Evolutionary conservation across 2,113 vertebrate species (phyloP).

Genomic region (Pachypanchax playfairii): DNA sequence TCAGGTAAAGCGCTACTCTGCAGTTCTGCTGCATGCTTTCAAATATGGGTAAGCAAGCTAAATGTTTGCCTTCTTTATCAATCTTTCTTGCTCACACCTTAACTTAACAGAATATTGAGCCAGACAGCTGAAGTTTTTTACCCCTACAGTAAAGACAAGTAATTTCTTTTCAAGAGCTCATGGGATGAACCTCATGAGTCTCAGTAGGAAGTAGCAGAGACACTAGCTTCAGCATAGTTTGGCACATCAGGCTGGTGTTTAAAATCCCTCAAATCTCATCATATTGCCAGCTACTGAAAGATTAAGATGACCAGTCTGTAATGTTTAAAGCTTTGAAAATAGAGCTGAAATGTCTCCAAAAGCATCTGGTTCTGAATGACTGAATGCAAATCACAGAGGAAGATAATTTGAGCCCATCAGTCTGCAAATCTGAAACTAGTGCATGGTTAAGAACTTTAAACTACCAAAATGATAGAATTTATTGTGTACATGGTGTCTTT

Average conservation of each 20-base stretch:
- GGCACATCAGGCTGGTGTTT: conserved; percentile 58
- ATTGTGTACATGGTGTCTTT: neutral
- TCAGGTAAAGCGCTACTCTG: neutral
- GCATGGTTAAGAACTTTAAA: conserved; percentile 6
- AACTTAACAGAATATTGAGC: conserved; percentile 42
- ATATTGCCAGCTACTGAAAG: conserved; percentile 48
- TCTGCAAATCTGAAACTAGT: conserved; percentile 42
- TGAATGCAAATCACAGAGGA: conserved; percentile 49
- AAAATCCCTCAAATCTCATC: conserved; percentile 58
- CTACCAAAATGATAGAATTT: neutral
- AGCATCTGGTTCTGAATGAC: conserved; percentile 48
- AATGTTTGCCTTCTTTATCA: conserved; percentile 27
- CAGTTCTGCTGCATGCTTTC: neutral
- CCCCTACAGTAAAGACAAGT: conserved; percentile 29
- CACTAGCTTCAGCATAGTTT: conserved; percentile 49
- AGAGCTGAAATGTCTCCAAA: conserved; percentile 41
- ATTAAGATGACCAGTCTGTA: conserved; percentile 54
- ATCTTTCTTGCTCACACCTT: neutral
- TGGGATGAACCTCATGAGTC: conserved; percentile 45
- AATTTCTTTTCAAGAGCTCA: conserved; percentile 39
- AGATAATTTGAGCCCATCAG: conserved; percentile 47
- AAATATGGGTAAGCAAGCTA: conserved; percentile 7
- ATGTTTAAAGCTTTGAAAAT: conserved; percentile 64
- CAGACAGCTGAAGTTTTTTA: conserved; percentile 34
- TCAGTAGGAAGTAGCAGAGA: conserved; percentile 55